Conservation (phyloP, 1,140 invertebrate species). For the Lasioglossum baleicum region DNA sequence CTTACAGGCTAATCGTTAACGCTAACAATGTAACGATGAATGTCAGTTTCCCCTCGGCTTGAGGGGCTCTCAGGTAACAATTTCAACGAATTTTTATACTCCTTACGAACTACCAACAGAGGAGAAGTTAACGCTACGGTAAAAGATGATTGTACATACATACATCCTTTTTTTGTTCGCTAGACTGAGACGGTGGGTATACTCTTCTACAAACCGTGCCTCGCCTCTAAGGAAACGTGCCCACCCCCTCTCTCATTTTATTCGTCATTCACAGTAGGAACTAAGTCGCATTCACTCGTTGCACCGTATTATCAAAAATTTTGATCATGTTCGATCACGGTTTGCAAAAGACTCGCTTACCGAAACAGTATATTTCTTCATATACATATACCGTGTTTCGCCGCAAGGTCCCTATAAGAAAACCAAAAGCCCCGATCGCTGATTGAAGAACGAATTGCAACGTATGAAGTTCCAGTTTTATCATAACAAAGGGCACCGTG, state of each 20-base stretch:
- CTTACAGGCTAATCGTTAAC: constrained; percentile 37
- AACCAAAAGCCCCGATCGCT: constrained; percentile 13
- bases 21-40: constrained; percentile 49
- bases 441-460: not conserved
- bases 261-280: constrained; percentile 21
- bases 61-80: constrained; percentile 65
- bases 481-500: not conserved
- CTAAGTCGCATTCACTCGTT: constrained; percentile 15
- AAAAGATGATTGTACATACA: constrained; percentile 38
- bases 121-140: constrained; percentile 7
- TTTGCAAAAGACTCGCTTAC: not conserved
- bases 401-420: not conserved
- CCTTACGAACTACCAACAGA: constrained; percentile 17
- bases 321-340: constrained; percentile 31
- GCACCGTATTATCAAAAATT: constrained; percentile 33
- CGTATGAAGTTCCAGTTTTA: not conserved
- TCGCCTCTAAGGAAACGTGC: constrained; percentile 5
- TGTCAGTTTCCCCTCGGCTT: constrained; percentile 42
- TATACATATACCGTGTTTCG: not conserved
- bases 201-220: not conserved
- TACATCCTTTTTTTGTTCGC: not conserved
- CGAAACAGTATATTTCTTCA: not conserved
- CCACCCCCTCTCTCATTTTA: not conserved
- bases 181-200: not conserved
- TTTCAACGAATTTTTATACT: constrained; percentile 59